phyloP scores from a whole-genome alignment of 53 echinoderm and acorn worm genomes.

The Mesocentrotus franciscanus region DNA sequence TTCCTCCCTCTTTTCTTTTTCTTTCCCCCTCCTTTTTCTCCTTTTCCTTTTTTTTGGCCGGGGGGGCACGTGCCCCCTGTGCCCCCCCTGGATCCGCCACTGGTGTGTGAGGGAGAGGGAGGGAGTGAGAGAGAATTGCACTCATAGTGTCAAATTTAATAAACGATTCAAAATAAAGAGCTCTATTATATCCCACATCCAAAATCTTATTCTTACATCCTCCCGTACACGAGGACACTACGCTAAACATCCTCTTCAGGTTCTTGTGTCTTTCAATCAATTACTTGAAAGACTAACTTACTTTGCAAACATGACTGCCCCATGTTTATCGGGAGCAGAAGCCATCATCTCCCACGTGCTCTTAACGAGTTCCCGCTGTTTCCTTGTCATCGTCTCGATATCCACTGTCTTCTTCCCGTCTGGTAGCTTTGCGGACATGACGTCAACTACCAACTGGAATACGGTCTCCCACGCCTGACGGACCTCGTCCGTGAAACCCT shows the following conservation, averaged over 20 bases:
- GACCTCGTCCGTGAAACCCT: conserved; percentile 37
- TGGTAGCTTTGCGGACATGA: conserved; percentile 12
- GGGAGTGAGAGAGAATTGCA: too few relatives aligned
- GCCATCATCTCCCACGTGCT: conserved; percentile 21
- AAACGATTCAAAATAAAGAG: too few relatives aligned
- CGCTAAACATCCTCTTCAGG: background rate
- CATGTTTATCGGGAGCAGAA: conserved; percentile 45
- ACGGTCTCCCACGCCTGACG: conserved; percentile 9
- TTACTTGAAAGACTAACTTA: background rate
- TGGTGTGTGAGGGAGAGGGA: too few relatives aligned
- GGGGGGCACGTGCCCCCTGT: too few relatives aligned
- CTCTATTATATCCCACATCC: background rate
- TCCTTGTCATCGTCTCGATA: background rate
- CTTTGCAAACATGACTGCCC: conserved; percentile 58
- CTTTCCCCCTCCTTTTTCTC: too few relatives aligned
- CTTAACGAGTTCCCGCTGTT: conserved; percentile 13
- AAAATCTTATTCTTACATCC: background rate
- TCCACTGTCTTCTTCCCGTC: background rate
- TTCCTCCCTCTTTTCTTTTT: too few relatives aligned
- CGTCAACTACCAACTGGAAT: conserved; percentile 27
- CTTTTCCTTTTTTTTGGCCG: too few relatives aligned
- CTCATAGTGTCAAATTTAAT: too few relatives aligned
- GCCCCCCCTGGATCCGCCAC: too few relatives aligned
- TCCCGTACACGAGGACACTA: background rate
- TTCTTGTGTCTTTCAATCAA: background rate